Conservation (phyloP, 1,140 invertebrate genomes). For the Panagrolaimus sp. region DNA sequence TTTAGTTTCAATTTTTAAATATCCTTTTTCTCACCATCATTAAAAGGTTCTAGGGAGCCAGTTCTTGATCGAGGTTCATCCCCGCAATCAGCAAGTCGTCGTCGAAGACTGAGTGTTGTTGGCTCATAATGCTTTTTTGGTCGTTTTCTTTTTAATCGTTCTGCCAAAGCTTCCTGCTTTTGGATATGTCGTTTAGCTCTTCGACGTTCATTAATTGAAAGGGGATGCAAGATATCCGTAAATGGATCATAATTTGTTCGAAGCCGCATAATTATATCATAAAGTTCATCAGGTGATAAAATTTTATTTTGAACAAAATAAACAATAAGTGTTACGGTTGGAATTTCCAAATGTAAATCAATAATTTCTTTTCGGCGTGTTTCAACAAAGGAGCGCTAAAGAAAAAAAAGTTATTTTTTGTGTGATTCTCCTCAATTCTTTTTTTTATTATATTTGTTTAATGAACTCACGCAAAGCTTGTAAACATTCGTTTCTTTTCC, state of each 20-base stretch:
- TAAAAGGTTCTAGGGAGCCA: neutral
- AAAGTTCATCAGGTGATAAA: neutral
- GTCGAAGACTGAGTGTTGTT: neutral
- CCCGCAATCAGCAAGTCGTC: too few relatives aligned
- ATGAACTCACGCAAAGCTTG: constrained; percentile 9
- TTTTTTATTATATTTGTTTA: too few relatives aligned
- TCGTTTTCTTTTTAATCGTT: neutral
- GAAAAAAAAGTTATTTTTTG: neutral
- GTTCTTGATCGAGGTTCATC: neutral
- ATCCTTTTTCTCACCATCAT: too few relatives aligned
- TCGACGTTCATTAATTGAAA: neutral
- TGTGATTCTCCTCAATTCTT: too few relatives aligned
- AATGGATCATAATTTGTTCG: neutral
- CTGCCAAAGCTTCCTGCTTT: neutral
- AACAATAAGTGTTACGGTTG: neutral
- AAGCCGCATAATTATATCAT: constrained; percentile 6
- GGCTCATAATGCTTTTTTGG: constrained; percentile 1
- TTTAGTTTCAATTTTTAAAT: too few relatives aligned
- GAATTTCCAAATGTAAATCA: neutral
- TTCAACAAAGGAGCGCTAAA: constrained; percentile 11
- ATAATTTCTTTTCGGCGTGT: neutral
- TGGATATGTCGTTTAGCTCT: neutral
- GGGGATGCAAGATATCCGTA: neutral
- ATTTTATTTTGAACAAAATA: neutral
- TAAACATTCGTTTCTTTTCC: neutral